Evolutionary conservation across 2,797 vertebrate genomes (phyloP).

Genomic region (Gambelia wislizenii): DNA sequence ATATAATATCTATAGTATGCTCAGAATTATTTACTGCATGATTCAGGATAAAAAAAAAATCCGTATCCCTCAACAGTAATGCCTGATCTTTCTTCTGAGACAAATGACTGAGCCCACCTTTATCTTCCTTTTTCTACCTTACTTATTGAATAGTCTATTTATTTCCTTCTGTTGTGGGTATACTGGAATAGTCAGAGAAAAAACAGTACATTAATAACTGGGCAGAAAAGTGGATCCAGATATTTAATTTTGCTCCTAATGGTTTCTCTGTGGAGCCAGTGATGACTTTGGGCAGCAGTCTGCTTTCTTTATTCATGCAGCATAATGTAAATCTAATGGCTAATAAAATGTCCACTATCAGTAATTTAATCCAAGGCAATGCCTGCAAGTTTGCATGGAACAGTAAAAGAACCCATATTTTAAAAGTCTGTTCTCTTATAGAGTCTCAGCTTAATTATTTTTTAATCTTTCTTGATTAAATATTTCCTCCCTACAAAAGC

Average conservation of each 20-base stretch:
- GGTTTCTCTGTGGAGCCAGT: constrained; percentile 19
- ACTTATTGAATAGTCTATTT: not conserved
- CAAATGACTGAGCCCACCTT: not conserved
- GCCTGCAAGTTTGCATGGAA: not conserved
- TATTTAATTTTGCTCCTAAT: not conserved
- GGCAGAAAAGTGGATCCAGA: constrained; percentile 1
- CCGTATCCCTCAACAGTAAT: not conserved
- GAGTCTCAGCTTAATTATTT: not conserved
- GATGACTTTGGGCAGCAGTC: not conserved
- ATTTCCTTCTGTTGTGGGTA: not conserved
- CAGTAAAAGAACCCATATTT: not conserved
- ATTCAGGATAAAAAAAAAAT: not conserved
- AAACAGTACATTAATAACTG: not conserved
- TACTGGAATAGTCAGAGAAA: not conserved
- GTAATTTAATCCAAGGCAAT: constrained; percentile 21
- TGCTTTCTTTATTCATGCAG: not conserved
- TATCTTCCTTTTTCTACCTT: not conserved
- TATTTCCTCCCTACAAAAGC: not conserved
- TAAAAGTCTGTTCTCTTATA: not conserved
- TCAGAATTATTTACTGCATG: not conserved
- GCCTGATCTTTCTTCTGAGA: not conserved
- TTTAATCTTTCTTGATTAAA: not conserved
- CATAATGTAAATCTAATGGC: not conserved
- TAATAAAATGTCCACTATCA: not conserved
- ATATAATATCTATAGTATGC: not conserved